Evolutionary conservation across 2,888 invertebrate genomes (phyloP).

Genomic region (Drosophila barbarae): DNA sequence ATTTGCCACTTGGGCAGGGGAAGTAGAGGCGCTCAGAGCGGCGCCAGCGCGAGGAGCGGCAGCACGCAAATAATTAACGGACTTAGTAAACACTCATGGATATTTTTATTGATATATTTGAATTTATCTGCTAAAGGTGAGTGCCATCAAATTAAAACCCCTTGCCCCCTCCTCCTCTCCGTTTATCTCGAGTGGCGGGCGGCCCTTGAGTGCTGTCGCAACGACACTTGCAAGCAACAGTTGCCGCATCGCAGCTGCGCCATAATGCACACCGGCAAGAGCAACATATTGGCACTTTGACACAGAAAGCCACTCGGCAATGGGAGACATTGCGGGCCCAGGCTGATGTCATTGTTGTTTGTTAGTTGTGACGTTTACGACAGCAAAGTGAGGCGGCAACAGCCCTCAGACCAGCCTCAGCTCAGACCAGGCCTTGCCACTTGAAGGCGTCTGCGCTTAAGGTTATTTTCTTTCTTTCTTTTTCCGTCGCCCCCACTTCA

Average conservation of each 20-base stretch:
- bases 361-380: slow-evolving; percentile 61
- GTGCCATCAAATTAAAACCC: slow-evolving; percentile 53
- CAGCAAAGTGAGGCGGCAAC: slow-evolving; percentile 68
- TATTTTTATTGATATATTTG: slow-evolving; percentile 80
- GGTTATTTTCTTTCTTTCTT: slow-evolving; percentile 46
- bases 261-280: slow-evolving; percentile 40
- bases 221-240: slow-evolving; percentile 48
- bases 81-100: slow-evolving; percentile 80
- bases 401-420: slow-evolving; percentile 26
- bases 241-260: slow-evolving; percentile 45
- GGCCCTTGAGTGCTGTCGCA: slow-evolving; percentile 42
- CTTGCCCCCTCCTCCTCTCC: slow-evolving; percentile 2
- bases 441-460: slow-evolving; percentile 71
- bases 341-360: slow-evolving; percentile 59
- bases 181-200: slow-evolving; percentile 37
- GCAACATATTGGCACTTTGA: slow-evolving; percentile 76
- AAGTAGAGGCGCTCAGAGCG: slow-evolving; percentile 39
- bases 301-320: slow-evolving; percentile 70
- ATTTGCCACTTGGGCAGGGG: slow-evolving; percentile 53
- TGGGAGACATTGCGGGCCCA: slow-evolving; percentile 43
- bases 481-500: slow-evolving; percentile 33
- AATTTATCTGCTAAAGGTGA: slow-evolving; percentile 80
- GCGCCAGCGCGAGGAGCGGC: slow-evolving; percentile 49
- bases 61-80: slow-evolving; percentile 71
- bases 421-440: slow-evolving; percentile 61